Evolutionary conservation across 2,888 invertebrate species (phyloP), one percentile per base, ranked within the genome.

Genomic region (Cerastoderma edule): DNA sequence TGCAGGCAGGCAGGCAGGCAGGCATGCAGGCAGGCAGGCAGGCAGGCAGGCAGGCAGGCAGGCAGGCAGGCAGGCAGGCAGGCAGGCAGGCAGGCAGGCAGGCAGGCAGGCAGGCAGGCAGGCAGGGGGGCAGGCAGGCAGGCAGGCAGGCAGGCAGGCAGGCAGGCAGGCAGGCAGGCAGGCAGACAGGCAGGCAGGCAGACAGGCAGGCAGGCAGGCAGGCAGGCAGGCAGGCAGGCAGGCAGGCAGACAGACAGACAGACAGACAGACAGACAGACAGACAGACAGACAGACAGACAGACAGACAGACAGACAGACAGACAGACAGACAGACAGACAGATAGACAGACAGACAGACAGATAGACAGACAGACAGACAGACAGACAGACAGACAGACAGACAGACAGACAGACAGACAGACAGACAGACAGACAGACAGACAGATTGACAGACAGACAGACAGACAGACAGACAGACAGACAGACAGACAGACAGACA

Each of bases 71-170:
- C 8, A 53, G 53, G 53, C 22, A 53, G 13, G 53, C 8, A 53
- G 53, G 53, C 22, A 53, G 53, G 13, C 22, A 53, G 13, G 16
- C 22, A 53, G 53, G 53, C 22, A 53, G 16, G 53, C 22, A 53
- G 53, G 53, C 22, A 53, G 53, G 53, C 22, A 53, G 53, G 53
- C 22, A 53, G 53, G 53, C 22, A 53, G 53, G 22, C 22, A 53
- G 16, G 53, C n/a, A n/a, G n/a, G n/a, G n/a, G n/a, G n/a, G n/a
- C n/a, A n/a, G n/a, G n/a, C n/a, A n/a, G n/a, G n/a, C 19, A 22
- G 22, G 53, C 8, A 53, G 53, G 22, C 22, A 53, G 53, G 53
- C 22, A 53, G 22, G 53, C 22, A 53, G 53, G 16, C 22, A 53
- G 8, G 53, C 8, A 53, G n/a, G n/a, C n/a, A n/a, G n/a, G n/a